Percentiles rank a stretch among this genome's conserved stretches.
phyloP scores from a whole-genome alignment of 2,888 invertebrate genomes.

The Phalera bucephala region DNA sequence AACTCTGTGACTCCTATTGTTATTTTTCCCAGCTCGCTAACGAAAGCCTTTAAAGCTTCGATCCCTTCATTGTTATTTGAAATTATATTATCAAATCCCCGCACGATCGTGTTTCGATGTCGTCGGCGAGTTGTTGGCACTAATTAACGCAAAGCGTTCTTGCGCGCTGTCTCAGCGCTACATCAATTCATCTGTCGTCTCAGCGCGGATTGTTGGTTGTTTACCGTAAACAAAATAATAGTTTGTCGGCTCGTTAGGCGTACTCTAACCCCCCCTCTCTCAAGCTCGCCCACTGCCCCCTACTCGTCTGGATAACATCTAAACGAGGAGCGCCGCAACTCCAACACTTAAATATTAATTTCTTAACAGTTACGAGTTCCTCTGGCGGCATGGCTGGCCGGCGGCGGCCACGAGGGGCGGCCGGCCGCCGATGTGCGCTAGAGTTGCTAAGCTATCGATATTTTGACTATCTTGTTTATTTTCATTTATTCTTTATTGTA shows the following conservation, averaged over 20 bases:
- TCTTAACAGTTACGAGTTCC: background rate
- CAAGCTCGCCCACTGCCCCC: background rate
- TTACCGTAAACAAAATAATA: conserved; percentile 1
- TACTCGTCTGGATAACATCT: background rate
- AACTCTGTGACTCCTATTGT: no score
- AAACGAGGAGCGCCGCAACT: background rate
- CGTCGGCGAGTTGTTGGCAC: no score
- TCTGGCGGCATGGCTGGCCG: background rate
- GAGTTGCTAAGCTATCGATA: no score
- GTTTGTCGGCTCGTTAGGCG: conserved; percentile 7
- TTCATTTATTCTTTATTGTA: no score
- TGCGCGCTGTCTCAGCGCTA: background rate
- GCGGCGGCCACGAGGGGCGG: no score
- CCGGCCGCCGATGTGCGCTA: no score
- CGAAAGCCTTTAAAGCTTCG: no score
- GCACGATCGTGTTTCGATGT: no score
- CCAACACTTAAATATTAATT: background rate
- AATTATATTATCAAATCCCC: no score
- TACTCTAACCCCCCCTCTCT: background rate
- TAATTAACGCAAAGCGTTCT: no score
- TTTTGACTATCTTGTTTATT: no score
- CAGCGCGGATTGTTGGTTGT: background rate
- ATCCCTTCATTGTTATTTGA: no score
- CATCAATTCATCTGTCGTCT: background rate
- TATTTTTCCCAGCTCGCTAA: background rate